Conservation (phyloP, 2,113 vertebrate species). For the Thinocorus orbignyianus region DNA sequence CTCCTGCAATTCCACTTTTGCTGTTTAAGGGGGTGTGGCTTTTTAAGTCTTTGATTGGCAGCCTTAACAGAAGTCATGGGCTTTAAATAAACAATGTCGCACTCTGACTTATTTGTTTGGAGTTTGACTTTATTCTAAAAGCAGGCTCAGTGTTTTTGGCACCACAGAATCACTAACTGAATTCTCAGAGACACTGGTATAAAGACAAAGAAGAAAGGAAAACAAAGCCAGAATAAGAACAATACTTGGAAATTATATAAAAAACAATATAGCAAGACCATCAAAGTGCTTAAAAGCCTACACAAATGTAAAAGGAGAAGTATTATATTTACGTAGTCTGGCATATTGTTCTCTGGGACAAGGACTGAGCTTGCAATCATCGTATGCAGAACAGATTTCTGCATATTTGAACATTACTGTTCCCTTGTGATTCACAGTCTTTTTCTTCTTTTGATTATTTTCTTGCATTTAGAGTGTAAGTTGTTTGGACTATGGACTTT, state of each 20-base stretch:
- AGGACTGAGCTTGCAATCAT: not conserved
- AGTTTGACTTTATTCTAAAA: not conserved
- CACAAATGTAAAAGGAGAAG: not conserved
- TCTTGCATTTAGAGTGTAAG: not conserved
- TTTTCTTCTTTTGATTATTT: not conserved
- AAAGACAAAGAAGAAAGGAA: constrained; percentile 9
- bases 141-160: not conserved
- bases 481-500: not conserved
- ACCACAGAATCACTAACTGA: not conserved
- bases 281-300: not conserved
- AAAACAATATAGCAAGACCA: not conserved
- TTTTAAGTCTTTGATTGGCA: not conserved
- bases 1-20: not conserved
- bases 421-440: not conserved
- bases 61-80: too few relatives aligned
- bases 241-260: not conserved
- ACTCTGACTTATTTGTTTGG: not conserved
- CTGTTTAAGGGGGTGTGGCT: not conserved
- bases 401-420: not conserved
- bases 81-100: too few relatives aligned
- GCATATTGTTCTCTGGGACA: not conserved
- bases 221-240: not conserved
- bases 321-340: not conserved
- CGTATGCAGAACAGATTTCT: not conserved
- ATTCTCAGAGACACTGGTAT: not conserved